Evolutionary conservation across 2,113 vertebrate genomes (phyloP).

Genomic region (Polypterus senegalus): DNA sequence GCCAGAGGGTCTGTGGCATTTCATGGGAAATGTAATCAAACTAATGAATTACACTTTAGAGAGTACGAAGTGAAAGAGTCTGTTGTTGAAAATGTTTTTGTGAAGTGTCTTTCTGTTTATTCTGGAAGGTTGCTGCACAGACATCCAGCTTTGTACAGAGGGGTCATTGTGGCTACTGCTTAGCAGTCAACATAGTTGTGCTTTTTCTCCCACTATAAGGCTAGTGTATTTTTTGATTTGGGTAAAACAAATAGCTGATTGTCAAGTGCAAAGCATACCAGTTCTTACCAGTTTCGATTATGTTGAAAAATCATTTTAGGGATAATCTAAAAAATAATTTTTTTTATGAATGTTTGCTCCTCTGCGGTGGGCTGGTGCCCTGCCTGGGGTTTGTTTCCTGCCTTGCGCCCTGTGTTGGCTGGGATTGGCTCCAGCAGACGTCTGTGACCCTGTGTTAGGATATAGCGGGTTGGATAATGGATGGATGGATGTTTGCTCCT

Average conservation of each 20-base stretch:
- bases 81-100: conserved; percentile 28
- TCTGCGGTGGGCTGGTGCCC: no score
- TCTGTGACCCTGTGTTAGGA: no score
- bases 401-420: no score
- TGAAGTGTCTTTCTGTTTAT: conserved; percentile 35
- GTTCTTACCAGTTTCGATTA: no score
- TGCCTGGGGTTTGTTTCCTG: no score
- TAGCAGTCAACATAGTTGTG: conserved; percentile 3
- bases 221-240: conserved; percentile 4
- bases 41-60: conserved; percentile 7
- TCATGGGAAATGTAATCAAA: conserved; percentile 23
- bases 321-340: no score
- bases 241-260: conserved; percentile 11
- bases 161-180: conserved; percentile 34
- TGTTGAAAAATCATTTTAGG: no score
- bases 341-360: no score
- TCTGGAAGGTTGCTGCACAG: conserved; percentile 26
- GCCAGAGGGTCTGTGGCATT: conserved; percentile 12
- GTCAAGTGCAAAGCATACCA: not conserved
- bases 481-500: no score
- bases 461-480: no score
- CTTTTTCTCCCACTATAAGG: conserved; percentile 7
- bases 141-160: conserved; percentile 36
- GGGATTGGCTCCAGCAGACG: no score
- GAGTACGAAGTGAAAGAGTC: conserved; percentile 27